Base-by-base conservation (phyloP, 2,113 vertebrate species). In the Condylura cristata region DNA sequence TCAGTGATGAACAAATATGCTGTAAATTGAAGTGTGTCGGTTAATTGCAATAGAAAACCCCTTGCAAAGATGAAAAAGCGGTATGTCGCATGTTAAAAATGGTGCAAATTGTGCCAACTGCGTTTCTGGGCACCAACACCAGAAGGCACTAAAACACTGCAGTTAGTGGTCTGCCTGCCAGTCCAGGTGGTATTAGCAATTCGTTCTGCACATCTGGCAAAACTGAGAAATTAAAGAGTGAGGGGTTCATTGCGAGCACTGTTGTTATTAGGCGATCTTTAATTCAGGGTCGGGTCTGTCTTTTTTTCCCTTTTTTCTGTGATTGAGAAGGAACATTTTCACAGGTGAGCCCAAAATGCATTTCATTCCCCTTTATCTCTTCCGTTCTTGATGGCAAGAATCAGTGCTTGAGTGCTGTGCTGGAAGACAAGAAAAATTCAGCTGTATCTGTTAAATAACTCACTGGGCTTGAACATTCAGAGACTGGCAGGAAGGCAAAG, bases 131-230 rank as follows among this genome's bases (percentile, higher is more conserved):
- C 91, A 41, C 80, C 90, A 97, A 95, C 98, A 98, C 98, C 98
- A 98, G 98, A 98, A 81, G 98, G 98, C 98, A 95, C 97, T 97
- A 97, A 97, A 98, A 97, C 98, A 98, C 98, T 98, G 78, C 88
- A 44, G 79, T 98, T 98, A 58, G 65, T 96, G 95, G 80, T 83
- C 80, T 51, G 61, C 66, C 78, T 41, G 41, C 91, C 53, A 46
- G 75, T 12, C 4, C 11, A 83, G 85, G 60, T 18, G 84, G 0
- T 1, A 0, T 37, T 86, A 0, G 0, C 16, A 56, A 44, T 32
- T n/a, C 11, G 7, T 37, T 96, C 66, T 34, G 61, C 7, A 26
- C 44, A 0, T 2, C 2, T 12, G 32, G 37, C 39, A 56, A 51
- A 61, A 1, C 5, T 0, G 32, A 96, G 46, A n/a, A 11, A 39